phyloP scores from a whole-genome alignment of 2,113 vertebrate genomes.

The Lasiurus borealis region DNA sequence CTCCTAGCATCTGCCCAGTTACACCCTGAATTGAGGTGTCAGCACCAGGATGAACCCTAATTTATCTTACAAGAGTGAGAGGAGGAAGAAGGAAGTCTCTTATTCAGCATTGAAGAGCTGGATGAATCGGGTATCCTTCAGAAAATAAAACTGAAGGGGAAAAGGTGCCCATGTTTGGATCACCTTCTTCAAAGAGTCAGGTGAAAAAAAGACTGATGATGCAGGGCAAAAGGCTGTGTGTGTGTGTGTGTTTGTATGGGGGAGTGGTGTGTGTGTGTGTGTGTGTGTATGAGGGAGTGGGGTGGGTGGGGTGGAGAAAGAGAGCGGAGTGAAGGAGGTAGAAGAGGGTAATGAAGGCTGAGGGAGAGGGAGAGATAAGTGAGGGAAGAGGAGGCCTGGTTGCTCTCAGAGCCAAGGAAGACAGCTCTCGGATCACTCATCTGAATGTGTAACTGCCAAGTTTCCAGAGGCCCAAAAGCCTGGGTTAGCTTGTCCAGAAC shows the following conservation, averaged over 20 bases:
- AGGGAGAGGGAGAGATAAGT: no score
- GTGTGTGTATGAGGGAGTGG: background rate
- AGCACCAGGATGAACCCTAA: background rate
- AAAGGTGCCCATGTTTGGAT: background rate
- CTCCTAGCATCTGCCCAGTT: background rate
- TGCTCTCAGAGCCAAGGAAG: background rate
- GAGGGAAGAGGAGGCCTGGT: background rate
- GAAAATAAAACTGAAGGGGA: conserved; percentile 10
- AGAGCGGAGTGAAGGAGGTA: no score
- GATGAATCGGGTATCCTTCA: background rate
- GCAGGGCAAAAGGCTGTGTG: background rate
- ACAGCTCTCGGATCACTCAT: background rate
- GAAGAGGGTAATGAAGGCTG: no score
- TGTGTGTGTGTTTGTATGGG: background rate
- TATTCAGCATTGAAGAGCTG: background rate
- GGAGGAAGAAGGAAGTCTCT: conserved; percentile 40
- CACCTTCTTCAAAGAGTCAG: background rate
- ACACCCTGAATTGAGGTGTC: background rate
- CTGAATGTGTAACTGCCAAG: background rate
- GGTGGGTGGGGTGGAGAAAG: fast-evolving
- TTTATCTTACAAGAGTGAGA: background rate
- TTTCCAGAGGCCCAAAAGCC: background rate
- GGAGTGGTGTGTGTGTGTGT: background rate
- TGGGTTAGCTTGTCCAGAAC: background rate
- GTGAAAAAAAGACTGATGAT: background rate